phyloP scores from a whole-genome alignment of 1,140 invertebrate species.

The Brachionus paranguensis region DNA sequence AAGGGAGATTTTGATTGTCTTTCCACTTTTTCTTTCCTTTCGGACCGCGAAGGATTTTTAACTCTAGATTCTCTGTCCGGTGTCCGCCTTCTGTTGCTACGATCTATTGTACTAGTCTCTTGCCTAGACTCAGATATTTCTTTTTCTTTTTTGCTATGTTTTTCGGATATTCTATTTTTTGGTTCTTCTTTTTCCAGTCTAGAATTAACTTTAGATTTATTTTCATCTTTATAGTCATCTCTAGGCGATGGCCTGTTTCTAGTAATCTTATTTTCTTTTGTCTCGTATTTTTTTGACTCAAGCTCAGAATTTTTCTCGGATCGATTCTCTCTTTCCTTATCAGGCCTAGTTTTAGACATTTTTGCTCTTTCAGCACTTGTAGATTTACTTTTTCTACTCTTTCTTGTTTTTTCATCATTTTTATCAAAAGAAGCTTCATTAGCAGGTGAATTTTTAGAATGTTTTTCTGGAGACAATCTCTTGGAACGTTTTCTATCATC shows the following conservation, averaged over 20 bases:
- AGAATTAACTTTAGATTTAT: background rate
- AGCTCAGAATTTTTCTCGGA: background rate
- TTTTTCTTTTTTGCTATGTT: no score
- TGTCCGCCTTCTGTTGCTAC: no score
- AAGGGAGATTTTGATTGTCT: background rate
- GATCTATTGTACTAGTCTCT: no score
- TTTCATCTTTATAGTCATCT: background rate
- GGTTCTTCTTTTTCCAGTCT: no score
- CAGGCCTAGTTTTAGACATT: background rate
- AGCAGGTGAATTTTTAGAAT: background rate
- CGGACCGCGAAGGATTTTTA: background rate
- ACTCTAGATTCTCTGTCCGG: background rate
- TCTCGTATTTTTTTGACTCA: background rate
- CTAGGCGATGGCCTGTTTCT: background rate
- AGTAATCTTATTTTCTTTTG: background rate
- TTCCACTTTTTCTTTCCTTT: background rate
- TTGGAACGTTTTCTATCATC: background rate
- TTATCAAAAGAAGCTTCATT: background rate
- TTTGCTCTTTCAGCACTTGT: background rate
- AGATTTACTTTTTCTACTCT: background rate
- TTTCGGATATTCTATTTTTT: no score
- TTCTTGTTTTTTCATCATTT: background rate
- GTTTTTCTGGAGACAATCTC: background rate
- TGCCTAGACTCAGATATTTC: no score
- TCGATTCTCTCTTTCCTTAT: background rate